phyloP scores from a whole-genome alignment of 2,113 vertebrate species.

The Heterochromis multidens region DNA sequence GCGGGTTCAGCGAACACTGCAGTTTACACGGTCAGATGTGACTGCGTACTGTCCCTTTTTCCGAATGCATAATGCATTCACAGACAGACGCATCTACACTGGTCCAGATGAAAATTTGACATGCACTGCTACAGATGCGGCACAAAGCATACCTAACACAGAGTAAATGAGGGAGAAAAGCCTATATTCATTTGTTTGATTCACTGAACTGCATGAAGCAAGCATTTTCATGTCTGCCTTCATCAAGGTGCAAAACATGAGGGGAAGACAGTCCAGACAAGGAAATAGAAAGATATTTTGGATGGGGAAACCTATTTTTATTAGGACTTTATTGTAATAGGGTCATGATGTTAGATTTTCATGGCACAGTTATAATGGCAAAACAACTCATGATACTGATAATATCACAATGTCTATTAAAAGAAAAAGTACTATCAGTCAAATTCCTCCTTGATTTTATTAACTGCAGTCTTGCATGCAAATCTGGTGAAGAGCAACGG shows the following conservation, averaged over 20 bases:
- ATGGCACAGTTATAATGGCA: background rate
- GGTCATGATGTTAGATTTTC: background rate
- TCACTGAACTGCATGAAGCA: constrained; percentile 21
- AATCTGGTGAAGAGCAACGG: background rate
- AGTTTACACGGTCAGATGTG: constrained; percentile 28
- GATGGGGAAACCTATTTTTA: background rate
- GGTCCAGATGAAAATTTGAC: constrained; percentile 35
- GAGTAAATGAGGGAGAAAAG: constrained; percentile 32
- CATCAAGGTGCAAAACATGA: constrained; percentile 20
- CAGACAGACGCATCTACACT: constrained; percentile 13
- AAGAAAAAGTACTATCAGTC: background rate
- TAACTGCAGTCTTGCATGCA: background rate
- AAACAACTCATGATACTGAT: background rate
- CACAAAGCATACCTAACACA: constrained; percentile 18
- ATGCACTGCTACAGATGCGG: constrained; percentile 4
- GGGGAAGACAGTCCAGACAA: background rate
- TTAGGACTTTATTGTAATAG: background rate
- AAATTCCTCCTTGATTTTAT: background rate
- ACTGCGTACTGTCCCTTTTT: constrained; percentile 7
- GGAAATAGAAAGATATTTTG: background rate
- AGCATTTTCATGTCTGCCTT: constrained; percentile 10
- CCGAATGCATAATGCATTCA: background rate
- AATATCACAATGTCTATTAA: background rate
- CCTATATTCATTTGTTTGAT: constrained; percentile 28
- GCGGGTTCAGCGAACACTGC: background rate